Conservation (phyloP, 2,888 invertebrate species). For the Drosophila kambysellisi region DNA sequence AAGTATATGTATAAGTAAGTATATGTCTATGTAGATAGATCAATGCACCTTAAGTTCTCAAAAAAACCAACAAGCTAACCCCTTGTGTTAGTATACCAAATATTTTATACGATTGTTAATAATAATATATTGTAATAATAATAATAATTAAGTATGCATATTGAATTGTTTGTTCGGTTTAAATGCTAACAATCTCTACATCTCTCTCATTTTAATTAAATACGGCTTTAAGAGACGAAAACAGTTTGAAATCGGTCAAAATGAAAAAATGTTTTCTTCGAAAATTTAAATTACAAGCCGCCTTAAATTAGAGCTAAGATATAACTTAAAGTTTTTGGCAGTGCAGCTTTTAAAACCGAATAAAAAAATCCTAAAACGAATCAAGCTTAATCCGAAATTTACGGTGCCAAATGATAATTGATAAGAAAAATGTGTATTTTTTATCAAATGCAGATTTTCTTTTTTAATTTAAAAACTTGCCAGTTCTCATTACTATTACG, state of each 20-base stretch:
- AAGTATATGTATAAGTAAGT: conserved; percentile 25
- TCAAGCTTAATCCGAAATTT: conserved; percentile 1
- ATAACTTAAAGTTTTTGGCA: conserved; percentile 58
- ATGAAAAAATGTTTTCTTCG: conserved; percentile 12
- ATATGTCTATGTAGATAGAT: conserved; percentile 57
- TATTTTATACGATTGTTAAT: conserved; percentile 32
- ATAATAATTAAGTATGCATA: conserved; percentile 39
- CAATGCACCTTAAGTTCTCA: conserved; percentile 65
- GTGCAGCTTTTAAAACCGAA: conserved; percentile 59
- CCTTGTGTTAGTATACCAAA: conserved; percentile 32
- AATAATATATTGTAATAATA: conserved; percentile 24
- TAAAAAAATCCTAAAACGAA: conserved; percentile 5
- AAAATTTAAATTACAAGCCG: conserved; percentile 2
- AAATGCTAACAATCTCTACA: conserved; percentile 79
- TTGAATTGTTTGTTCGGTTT: conserved; percentile 55
- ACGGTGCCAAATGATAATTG: conserved; percentile 2
- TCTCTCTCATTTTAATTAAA: conserved; percentile 68
- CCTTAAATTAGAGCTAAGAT: conserved; percentile 20
- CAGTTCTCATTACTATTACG: conserved; percentile 47
- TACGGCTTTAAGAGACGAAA: conserved; percentile 11
- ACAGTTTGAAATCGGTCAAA: conserved; percentile 15
- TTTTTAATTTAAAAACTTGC: conserved; percentile 18
- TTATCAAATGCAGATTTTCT: conserved; percentile 3
- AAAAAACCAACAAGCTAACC: conserved; percentile 50
- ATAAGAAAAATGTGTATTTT: conserved; percentile 1